Evolutionary conservation across 2,797 vertebrate genomes (phyloP), one percentile per base, ranked within the genome.

Genomic region (Buceros bicornis): DNA sequence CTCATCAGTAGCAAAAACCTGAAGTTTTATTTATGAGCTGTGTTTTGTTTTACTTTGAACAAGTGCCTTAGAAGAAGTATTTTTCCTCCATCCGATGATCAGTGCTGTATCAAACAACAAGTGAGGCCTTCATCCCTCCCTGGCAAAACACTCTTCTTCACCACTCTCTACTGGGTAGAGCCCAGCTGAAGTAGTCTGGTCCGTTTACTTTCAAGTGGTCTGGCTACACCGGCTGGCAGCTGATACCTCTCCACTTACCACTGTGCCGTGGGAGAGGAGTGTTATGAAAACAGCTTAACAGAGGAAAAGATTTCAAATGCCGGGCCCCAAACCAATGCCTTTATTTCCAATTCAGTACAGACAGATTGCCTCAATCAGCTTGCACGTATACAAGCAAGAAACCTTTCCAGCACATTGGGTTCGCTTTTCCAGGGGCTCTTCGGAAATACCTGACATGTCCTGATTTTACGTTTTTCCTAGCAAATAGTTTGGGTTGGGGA

Each of bases 31-130:
- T 97, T 97, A 82, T 96, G 90, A 97, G 85, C 89, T 94, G 66
- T 91, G 92, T 77, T 93, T 93, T 86, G 67, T 93, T 98, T 99
- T 98, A 98, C 97, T 99, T 97, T 97, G 85, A 99, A 99, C 98
- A 99, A 99, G 99, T 99, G 99, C 99, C 99, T 99, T 99, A 98
- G 97, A 97, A 95, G 89, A 97, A 96, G 93, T 93, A 95, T 94
- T 97, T 97, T 97, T 89, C 92, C 97, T 96, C 96, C 95, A 73
- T 91, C 73, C 90, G 96, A 96, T 97, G 97, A 97, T 95, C 95
- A 96, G 90, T 94, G 91, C 93, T 93, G 28, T 97, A 93, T 96
- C 95, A 91, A 96, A 94, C 84, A 91, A 91, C 54, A 96, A 96
- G 93, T 90, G 96, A 97, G 97, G 96, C 96, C 92, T 97, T 94